Evolutionary conservation across 2,113 vertebrate genomes (phyloP), one percentile per base, ranked within the genome.

Genomic region (Coracopsis vasa): DNA sequence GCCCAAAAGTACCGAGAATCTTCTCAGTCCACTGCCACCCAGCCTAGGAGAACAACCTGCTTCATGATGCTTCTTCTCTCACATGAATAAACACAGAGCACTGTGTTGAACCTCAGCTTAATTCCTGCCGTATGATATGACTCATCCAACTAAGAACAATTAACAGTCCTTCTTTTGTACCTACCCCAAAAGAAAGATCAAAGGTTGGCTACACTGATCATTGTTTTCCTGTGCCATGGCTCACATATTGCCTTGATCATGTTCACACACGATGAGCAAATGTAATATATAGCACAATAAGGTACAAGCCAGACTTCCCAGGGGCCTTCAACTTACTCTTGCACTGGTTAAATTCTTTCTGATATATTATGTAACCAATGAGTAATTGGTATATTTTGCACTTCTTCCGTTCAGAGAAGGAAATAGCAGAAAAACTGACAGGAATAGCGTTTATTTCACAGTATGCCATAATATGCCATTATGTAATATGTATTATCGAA

Each of bases 81-180:
- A 74, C 42, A 16, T 29, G 24, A 45, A 39, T 50, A 66, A 74
- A 21, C 19, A 80, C 10, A 4, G 47, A 56, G 24, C 17, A 9
- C 33, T 35, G 0, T 41, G 20, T 53, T 53, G 67, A 83, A 42
- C 28, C 33, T 87, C 71, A 62, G 6, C 9, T 45, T 56, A 66
- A 66, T 27, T 83, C 9, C 45, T 73, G 37, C 31, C 42, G 20
- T 51, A 37, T 1, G 3, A 45, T 9, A 31, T 0, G 0, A 42
- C 35, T 75, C 9, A 85, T 41, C 12, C 44, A 67, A 8, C 25
- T 45, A 33, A n/a, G n/a, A 77, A 45, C 25, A 75, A 67, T 42
- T 35, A 71, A 25, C 41, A 70, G 16, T 35, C 44, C 16, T 81
- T 84, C 64, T 60, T 50, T 53, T 75, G 47, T 21, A 37, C 16